A percentile compares a stretch with the other conserved stretches of the same genome.
These are phyloP conservation scores for Ornithoptera priamus DNA, from an alignment of 2,888 invertebrate genomes.

Conservation along the genomic window DNA sequence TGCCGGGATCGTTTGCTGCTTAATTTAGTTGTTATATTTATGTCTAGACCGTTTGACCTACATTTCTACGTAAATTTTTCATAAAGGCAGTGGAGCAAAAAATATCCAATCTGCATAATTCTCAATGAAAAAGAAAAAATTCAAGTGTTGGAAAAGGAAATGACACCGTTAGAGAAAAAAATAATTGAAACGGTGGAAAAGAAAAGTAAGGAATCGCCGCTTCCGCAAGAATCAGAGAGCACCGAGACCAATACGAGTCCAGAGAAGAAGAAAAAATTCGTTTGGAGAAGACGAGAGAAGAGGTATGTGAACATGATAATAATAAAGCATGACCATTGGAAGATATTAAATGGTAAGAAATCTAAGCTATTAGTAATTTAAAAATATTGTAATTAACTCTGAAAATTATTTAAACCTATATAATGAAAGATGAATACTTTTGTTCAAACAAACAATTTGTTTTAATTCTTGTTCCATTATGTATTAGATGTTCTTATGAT, in stretches of 20 bases:
- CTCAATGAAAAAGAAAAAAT: conserved; percentile 76
- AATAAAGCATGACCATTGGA: too few relatives aligned
- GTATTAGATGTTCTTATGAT: too few relatives aligned
- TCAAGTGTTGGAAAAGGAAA: conserved; percentile 71
- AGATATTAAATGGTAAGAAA: too few relatives aligned
- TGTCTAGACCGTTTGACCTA: conserved; percentile 25
- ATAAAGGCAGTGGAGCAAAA: conserved; percentile 91
- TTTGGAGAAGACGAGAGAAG: conserved; percentile 69
- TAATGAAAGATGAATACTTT: too few relatives aligned
- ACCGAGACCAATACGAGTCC: conserved; percentile 73
- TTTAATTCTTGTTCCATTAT: too few relatives aligned
- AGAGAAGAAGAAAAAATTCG: conserved; percentile 69
- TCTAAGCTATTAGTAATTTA: too few relatives aligned
- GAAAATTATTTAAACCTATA: too few relatives aligned
- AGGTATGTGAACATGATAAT: conserved; percentile 44
- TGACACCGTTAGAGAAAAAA: conserved; percentile 52
- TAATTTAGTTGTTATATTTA: not conserved
- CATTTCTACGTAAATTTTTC: conserved; percentile 23
- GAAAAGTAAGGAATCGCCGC: conserved; percentile 53
- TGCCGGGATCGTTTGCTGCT: too few relatives aligned
- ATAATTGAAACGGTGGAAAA: conserved; percentile 48
- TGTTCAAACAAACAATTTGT: too few relatives aligned
- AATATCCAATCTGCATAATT: conserved; percentile 92
- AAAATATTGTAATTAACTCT: too few relatives aligned
- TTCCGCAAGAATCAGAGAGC: conserved; percentile 57